Evolutionary conservation across 1,140 invertebrate species (phyloP).

Genomic region (Drosophila nasuta): DNA sequence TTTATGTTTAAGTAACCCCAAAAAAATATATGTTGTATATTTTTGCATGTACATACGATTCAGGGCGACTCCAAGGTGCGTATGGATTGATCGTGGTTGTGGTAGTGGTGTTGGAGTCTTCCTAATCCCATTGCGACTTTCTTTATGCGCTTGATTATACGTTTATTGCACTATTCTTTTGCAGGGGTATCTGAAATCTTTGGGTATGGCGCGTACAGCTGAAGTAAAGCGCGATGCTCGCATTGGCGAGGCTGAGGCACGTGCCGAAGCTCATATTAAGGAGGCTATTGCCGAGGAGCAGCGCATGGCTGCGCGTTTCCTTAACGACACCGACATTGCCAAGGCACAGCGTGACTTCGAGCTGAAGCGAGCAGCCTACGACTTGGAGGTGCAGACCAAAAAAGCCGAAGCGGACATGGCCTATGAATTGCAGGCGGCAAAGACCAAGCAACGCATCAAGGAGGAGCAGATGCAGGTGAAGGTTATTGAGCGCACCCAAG

Average conservation of each 20-base stretch:
- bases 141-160: neutral
- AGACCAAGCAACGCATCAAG: constrained; percentile 97
- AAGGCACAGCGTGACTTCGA: constrained; percentile 98
- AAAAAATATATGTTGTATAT: constrained; percentile 50
- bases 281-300: constrained; percentile 98
- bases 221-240: constrained; percentile 98
- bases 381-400: constrained; percentile 98
- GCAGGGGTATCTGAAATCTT: constrained; percentile 96
- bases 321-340: constrained; percentile 98
- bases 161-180: constrained; percentile 31
- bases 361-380: constrained; percentile 98
- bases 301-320: constrained; percentile 94
- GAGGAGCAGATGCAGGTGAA: constrained; percentile 98
- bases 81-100: constrained; percentile 38
- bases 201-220: constrained; percentile 98
- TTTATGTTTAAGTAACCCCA: constrained; percentile 44
- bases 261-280: constrained; percentile 94
- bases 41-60: constrained; percentile 72
- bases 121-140: neutral
- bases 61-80: constrained; percentile 86
- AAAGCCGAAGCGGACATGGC: constrained; percentile 97
- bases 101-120: constrained; percentile 17
- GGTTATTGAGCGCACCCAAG: constrained; percentile 96
- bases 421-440: constrained; percentile 96
- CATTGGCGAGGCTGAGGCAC: constrained; percentile 98